These are phyloP conservation scores for Oncopodura yosiiana DNA, from an alignment of 1,140 invertebrate species.

Conservation along the genomic window DNA sequence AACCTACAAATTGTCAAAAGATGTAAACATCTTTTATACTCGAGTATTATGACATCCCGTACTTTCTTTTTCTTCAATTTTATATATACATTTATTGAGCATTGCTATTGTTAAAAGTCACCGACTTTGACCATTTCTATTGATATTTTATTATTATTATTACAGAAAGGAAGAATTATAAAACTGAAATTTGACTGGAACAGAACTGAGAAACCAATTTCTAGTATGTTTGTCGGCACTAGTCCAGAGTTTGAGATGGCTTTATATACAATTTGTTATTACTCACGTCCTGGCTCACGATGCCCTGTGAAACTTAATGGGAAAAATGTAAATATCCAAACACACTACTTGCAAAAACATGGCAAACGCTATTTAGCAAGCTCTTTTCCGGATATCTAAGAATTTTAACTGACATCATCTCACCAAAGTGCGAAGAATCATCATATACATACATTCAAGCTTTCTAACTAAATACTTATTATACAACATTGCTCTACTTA, in stretches of 20 bases:
- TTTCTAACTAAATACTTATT: too few species aligned
- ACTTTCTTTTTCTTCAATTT: constrained; percentile 18
- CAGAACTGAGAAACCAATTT: constrained; percentile 62
- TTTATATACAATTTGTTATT: constrained; percentile 75
- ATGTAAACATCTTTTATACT: constrained; percentile 20
- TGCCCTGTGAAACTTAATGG: constrained; percentile 62
- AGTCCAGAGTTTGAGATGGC: constrained; percentile 88
- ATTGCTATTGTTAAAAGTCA: too few species aligned
- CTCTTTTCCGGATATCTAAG: constrained; percentile 31
- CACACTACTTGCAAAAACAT: constrained; percentile 23
- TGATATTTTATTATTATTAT: constrained; percentile 38
- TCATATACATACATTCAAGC: too few species aligned
- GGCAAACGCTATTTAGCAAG: constrained; percentile 27
- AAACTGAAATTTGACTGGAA: constrained; percentile 67
- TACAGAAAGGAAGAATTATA: constrained; percentile 65
- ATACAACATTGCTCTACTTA: too few species aligned
- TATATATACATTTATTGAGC: too few species aligned
- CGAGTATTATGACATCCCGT: too few species aligned
- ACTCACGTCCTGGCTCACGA: constrained; percentile 55
- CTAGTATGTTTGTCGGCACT: constrained; percentile 75
- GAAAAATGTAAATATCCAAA: constrained; percentile 39
- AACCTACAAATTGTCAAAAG: too few species aligned
- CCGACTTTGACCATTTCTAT: too few species aligned
- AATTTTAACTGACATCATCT: too few species aligned
- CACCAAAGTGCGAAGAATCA: too few species aligned